These are phyloP conservation scores for Prinia subflava DNA, from an alignment of 2,113 vertebrate genomes.

Conservation along the genomic window DNA sequence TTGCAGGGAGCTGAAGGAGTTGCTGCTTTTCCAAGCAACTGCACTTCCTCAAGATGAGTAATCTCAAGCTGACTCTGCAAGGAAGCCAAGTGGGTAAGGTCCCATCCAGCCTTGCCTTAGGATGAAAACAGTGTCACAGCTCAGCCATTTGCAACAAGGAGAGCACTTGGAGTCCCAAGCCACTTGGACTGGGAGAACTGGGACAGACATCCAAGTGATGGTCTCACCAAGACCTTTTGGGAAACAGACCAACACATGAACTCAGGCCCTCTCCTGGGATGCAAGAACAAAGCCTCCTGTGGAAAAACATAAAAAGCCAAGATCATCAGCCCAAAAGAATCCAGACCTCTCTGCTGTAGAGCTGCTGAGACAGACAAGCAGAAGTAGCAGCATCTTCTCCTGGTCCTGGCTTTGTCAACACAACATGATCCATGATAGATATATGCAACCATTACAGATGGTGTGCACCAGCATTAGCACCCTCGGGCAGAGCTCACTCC, in stretches of 20 bases:
- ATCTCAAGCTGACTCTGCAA: neutral
- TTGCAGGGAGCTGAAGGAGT: neutral
- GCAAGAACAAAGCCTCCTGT: neutral
- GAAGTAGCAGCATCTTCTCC: neutral
- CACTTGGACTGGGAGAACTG: neutral
- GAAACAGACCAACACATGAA: neutral
- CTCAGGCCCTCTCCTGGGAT: neutral
- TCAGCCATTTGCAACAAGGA: neutral
- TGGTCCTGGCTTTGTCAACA: neutral
- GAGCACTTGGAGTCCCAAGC: neutral
- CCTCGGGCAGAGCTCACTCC: neutral
- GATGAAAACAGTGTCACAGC: neutral
- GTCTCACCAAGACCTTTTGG: neutral
- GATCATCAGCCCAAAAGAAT: neutral
- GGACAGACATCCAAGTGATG: neutral
- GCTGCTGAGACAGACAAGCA: neutral
- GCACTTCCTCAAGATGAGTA: neutral
- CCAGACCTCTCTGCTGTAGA: neutral
- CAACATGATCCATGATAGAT: accelerated
- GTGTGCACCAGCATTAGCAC: neutral
- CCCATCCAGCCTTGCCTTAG: neutral
- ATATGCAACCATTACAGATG: accelerated
- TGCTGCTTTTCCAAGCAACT: neutral
- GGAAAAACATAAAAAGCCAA: neutral
- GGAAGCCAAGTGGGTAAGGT: neutral